Evolutionary conservation across 2,797 vertebrate genomes (phyloP).

Genomic region (Coregonus suidteri): DNA sequence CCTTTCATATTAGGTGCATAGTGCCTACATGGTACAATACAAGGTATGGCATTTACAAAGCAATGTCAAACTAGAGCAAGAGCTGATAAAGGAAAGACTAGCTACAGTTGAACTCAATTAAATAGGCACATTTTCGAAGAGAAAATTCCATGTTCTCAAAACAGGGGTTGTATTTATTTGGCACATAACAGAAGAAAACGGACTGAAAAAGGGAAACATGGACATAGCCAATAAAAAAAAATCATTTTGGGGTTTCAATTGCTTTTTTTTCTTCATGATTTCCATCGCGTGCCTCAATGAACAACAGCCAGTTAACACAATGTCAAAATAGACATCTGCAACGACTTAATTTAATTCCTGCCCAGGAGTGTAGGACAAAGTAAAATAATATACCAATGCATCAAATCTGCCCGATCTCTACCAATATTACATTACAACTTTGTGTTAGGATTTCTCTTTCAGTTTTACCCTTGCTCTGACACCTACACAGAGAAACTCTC

Average conservation of each 20-base stretch:
- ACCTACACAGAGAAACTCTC: neutral
- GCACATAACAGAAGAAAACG: neutral
- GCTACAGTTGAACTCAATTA: neutral
- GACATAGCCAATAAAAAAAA: too few species aligned
- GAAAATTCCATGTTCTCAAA: neutral
- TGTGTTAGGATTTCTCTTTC: neutral
- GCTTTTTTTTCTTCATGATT: neutral
- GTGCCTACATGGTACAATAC: neutral
- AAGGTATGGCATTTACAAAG: neutral
- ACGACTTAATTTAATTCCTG: neutral
- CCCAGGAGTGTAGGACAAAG: neutral
- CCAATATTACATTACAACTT: neutral
- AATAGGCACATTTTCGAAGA: neutral
- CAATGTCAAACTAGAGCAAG: neutral
- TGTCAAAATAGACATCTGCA: neutral
- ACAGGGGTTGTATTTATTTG: neutral
- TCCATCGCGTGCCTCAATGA: neutral
- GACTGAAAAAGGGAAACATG: neutral
- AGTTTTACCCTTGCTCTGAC: neutral
- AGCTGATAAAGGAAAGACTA: neutral
- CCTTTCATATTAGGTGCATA: neutral
- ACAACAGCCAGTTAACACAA: neutral
- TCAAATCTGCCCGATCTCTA: neutral
- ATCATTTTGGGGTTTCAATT: too few species aligned
- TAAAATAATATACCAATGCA: neutral